Evolutionary conservation across 2,888 invertebrate genomes (phyloP), one percentile per base, ranked within the genome.

Genomic region (Drosophila birchii): DNA sequence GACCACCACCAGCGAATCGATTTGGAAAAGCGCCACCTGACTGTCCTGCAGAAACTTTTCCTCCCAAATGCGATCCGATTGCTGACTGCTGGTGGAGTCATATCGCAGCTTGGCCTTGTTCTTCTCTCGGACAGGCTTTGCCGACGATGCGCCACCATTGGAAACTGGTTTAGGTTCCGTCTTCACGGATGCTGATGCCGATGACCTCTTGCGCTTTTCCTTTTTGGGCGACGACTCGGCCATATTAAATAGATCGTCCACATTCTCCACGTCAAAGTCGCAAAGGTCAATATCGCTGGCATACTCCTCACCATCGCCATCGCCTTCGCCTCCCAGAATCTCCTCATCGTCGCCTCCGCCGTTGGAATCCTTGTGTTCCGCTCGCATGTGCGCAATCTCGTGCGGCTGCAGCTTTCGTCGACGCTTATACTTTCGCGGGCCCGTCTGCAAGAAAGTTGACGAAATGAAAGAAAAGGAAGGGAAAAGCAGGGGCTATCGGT

Each of bases 341-440:
- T 54, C 43, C 8, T 61, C 71, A 11, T 73, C 75, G 11, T 44
- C 70, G 16, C 60, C 47, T 18, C 41, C 55, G 18, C 47, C 47
- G 29, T 81, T 84, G 72, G 81, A 84, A 53, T 88, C 78, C 73
- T 90, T 89, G 41, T 86, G 76, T 60, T 90, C 91, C 23, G 81
- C 81, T 9, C 89, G 91, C 75, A 91, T 81, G 29, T 93, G 87
- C 45, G 94, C 94, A 23, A 94, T 87, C 78, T 95, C 95, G 79
- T 95, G 94, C 0, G 94, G 94, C 90, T 96, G 96, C 20, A 96
- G 88, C 92, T 96, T 96, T 79, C 96, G 95, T 60, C 97, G 94
- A 0, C 96, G 94, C 90, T 96, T 97, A 91, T 97, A 97, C 88
- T 97, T 97, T 3, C 97, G 93, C 0, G 96, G 96, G 0, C 95